Conservation (phyloP, 2,888 invertebrate species). For the Temnothorax ravouxi region DNA sequence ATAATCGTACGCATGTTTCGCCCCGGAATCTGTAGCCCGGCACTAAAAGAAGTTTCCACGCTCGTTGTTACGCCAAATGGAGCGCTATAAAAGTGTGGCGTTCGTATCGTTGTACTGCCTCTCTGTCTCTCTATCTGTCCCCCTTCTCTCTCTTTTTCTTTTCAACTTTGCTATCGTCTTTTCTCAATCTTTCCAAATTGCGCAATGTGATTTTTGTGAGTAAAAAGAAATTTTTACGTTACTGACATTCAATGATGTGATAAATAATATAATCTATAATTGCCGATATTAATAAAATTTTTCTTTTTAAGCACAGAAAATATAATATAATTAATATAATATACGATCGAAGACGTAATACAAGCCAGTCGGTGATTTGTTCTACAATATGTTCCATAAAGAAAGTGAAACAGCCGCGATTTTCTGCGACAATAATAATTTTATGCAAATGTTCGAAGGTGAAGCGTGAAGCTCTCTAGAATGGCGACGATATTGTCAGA, state of each 20-base stretch:
- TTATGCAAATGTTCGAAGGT: slow-evolving; percentile 81
- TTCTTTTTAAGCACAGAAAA: background rate
- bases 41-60: slow-evolving; percentile 85
- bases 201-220: background rate
- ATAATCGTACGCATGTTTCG: slow-evolving; percentile 85
- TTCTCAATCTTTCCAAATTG: slow-evolving; percentile 17
- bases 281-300: slow-evolving; percentile 1
- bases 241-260: background rate
- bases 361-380: background rate
- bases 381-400: slow-evolving; percentile 45
- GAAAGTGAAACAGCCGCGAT: slow-evolving; percentile 60
- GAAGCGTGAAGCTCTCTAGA: slow-evolving; percentile 55
- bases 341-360: background rate
- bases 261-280: background rate
- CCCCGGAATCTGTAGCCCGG: slow-evolving; percentile 83
- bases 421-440: slow-evolving; percentile 82
- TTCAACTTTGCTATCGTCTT: slow-evolving; percentile 35
- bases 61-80: slow-evolving; percentile 86
- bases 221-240: background rate
- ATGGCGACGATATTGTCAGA: slow-evolving; percentile 63
- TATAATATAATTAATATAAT: slow-evolving; percentile 4
- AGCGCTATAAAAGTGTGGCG: slow-evolving; percentile 85
- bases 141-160: slow-evolving; percentile 61
- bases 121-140: slow-evolving; percentile 39
- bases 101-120: slow-evolving; percentile 69